Base-by-base conservation (phyloP, 2,797 vertebrate genomes). In the Sarcoramphus papa region DNA sequence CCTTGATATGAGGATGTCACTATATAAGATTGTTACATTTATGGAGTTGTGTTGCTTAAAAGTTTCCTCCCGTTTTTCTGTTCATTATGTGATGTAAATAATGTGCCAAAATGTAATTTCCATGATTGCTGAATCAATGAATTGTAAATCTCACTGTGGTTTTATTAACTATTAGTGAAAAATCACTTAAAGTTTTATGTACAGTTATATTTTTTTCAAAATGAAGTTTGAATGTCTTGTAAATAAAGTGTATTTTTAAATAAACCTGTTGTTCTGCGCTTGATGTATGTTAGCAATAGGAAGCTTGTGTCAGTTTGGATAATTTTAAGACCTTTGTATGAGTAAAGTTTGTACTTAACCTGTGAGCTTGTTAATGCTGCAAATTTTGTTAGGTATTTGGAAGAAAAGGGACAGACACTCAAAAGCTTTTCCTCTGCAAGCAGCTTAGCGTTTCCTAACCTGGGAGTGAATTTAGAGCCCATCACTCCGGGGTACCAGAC, bases 11-110 rank as follows among this genome's bases (percentile, higher is more conserved):
- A 96, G 43, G 60, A 23, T 93, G 73, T 93, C 81, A n/a, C 65
- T 96, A n/a, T 67, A 14, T 68, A n/a, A 85, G 88, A n/a, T 89
- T 97, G 97, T 98, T 98, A 98, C 97, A 97, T 94, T 95, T 93
- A 77, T 94, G 97, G 97, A 98, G 97, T 94, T 95, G 59, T 95
- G 97, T 97, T 98, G 97, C 98, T 97, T 94, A 47, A 77, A 90
- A 63, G 70, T 77, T 91, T 96, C 48, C 40, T 95, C 43, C 57
- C 20, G 14, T 53, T 92, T 95, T 96, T 67, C 92, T 70, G 72
- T 68, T 84, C 16, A 7, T 90, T 45, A 16, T 64, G 50, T 82
- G 77, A 92, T 85, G 89, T 87, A 60, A 92, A 65, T 27, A 51
- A 84, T 81, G 83, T 89, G 70, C 84, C 81, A 79, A 92, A 96